Conservation (phyloP, 2,113 vertebrate species). For the Grallaria varia region DNA sequence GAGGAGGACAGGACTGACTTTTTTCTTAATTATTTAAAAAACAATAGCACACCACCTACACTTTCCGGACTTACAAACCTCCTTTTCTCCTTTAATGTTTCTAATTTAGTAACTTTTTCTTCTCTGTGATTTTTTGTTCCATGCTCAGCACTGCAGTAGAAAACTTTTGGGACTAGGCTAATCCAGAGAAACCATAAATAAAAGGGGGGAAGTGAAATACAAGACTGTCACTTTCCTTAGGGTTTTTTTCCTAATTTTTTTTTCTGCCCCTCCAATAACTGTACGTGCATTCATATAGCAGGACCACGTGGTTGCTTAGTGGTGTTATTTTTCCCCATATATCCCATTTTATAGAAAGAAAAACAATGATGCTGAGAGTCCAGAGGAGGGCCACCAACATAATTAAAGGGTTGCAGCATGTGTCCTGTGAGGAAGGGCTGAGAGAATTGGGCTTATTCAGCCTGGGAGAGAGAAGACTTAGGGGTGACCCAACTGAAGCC, state of each 20-base stretch:
- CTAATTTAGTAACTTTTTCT: too few species aligned
- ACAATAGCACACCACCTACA: not conserved
- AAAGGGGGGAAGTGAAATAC: not conserved
- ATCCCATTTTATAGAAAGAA: not conserved
- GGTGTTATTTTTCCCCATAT: not conserved
- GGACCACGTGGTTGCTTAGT: not conserved
- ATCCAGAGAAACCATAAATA: not conserved
- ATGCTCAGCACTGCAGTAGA: not conserved
- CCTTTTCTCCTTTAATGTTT: too few species aligned
- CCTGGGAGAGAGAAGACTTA: not conserved
- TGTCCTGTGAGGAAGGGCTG: not conserved
- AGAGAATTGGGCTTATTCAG: not conserved
- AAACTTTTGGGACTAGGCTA: not conserved
- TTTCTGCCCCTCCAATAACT: accelerated
- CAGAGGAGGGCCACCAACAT: not conserved
- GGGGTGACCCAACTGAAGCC: not conserved
- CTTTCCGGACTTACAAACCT: not conserved
- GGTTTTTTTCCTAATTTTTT: not conserved
- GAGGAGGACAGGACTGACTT: not conserved
- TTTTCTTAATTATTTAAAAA: not conserved
- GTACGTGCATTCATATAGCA: not conserved
- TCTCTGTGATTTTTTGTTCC: not conserved
- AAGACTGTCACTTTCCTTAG: not conserved
- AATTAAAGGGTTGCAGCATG: not conserved
- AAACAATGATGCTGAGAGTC: not conserved